Base-by-base conservation (phyloP, 2,797 vertebrate species). In the Ceyx erithaca region DNA sequence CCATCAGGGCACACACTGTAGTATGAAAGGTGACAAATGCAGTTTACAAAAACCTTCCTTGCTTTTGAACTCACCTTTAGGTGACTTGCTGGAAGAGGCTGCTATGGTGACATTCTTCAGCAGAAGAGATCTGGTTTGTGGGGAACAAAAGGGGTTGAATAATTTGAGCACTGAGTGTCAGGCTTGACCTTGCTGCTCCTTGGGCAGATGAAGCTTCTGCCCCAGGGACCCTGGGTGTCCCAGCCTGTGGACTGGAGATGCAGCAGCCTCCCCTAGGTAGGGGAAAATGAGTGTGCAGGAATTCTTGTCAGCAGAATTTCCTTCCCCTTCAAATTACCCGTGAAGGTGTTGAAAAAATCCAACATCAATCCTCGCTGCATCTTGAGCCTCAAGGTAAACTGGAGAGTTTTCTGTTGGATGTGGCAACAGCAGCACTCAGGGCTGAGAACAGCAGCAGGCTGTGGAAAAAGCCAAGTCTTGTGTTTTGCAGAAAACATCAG, bases 281-380 rank as follows among this genome's bases (percentile, higher is more conserved):
- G 52, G 70, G 83, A 16, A 63, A 90, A 62, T 16, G 40, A 66
- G 5, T 3, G 26, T 43, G 30, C 37, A 43, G 59, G 26, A 75
- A 43, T 48, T 69, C 63, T 37, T 59, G 51, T 79, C 85, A 51
- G 80, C 77, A 59, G 25, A 43, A 90, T 89, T 59, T 72, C 70
- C 43, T 66, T 88, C 70, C 61, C 25, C 48, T 88, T 86, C 80
- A 59, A 76, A 72, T 85, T 90, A 66, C 71, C 25, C 1, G 0
- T 80, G 84, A 82, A 90, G 61, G 83, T 41, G 33, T 59, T 90
- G 83, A 88, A 86, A 91, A 91, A 90, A 84, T 69, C 75, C 79
- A 59, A 25, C 71, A 33, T 59, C 77, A 62, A 58, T 55, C 77
- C 45, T 76, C 87, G 30, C 81, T 58, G 26, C 0, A 6, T 76